These are phyloP conservation scores for Aselliscus stoliczkanus DNA, from an alignment of 2,797 vertebrate species.

Conservation along the genomic window DNA sequence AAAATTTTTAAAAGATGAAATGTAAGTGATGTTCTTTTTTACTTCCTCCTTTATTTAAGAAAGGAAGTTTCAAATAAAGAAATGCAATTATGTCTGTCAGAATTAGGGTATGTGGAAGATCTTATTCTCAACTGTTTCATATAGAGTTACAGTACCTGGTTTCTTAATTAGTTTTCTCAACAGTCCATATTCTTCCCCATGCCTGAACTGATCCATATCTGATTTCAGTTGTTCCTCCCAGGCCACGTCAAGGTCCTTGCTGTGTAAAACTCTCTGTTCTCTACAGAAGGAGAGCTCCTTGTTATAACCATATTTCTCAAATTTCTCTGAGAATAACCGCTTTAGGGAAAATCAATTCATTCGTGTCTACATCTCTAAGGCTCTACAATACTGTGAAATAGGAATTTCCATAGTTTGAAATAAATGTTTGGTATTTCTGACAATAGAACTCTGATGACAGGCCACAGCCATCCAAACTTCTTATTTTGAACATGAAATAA, in stretches of 20 bases:
- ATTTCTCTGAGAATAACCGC: slow-evolving; percentile 52
- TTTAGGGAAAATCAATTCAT: neutral
- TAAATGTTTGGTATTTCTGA: slow-evolving; percentile 29
- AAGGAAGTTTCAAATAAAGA: slow-evolving; percentile 36
- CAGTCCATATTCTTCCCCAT: neutral
- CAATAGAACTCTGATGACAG: slow-evolving; percentile 48
- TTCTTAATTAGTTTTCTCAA: slow-evolving; percentile 48
- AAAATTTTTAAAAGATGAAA: neutral
- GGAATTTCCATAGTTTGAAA: slow-evolving; percentile 29
- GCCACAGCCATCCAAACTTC: slow-evolving; percentile 36
- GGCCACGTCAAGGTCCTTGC: slow-evolving; percentile 41
- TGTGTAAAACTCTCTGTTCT: slow-evolving; percentile 46
- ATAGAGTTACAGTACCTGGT: slow-evolving; percentile 8
- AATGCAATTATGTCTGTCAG: slow-evolving; percentile 49
- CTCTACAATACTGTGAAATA: slow-evolving; percentile 43
- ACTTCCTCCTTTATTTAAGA: neutral
- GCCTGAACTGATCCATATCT: slow-evolving; percentile 20
- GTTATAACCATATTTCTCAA: slow-evolving; percentile 27
- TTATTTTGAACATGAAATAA: slow-evolving; percentile 37
- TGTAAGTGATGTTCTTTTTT: neutral
- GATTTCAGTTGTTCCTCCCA: neutral
- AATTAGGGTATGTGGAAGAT: neutral
- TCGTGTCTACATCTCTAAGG: slow-evolving; percentile 25
- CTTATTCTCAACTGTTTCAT: slow-evolving; percentile 10
- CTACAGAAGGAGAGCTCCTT: slow-evolving; percentile 28